Evolutionary conservation across 2,113 vertebrate species (phyloP), one percentile per base, ranked within the genome.

Genomic region (Neofelis nebulosa): DNA sequence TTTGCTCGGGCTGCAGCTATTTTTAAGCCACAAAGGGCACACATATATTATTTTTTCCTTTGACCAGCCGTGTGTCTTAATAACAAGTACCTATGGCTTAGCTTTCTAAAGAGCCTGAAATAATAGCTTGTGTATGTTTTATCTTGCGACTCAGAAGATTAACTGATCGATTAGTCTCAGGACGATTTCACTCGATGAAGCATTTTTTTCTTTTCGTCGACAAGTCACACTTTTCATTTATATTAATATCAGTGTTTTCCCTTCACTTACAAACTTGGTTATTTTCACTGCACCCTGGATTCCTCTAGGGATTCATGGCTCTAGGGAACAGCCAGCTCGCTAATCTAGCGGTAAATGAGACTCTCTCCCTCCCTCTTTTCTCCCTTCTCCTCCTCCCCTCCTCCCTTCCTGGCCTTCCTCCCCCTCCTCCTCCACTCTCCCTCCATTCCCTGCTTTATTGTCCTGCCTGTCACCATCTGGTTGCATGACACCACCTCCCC

Each of bases 11-110:
- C 38, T 61, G 63, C 10, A 50, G 45, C 63, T 95, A 66, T 85
- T 96, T 92, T 93, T 93, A 89, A 94, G 50, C 18, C n/a, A 94
- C n/a, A 57, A 92, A 90, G 19, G 92, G 16, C 48, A 50, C 31
- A 61, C 48, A 14, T 68, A 14, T 12, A 79, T 92, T 90, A 69
- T 71, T 89, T 73, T 6, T 74, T 94, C 48, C 50, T 57, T 84
- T 78, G 33, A 7, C 16, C n/a, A 86, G 25, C 79, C 57, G 7
- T 48, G 19, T 41, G n/a, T 83, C 45, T 91, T 74, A 71, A 36
- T 45, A 92, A 61, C 15, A 69, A 69, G 27, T 71, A 25, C 13
- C 23, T 33, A 19, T 25, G 12, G 52, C n/a, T 74, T 61, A 68
- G 25, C 18, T 82, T 78, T 50, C 36, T 57, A 86, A 78, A 27